A percentile compares a stretch with the other conserved stretches of the same genome.
Conservation (phyloP, 1,140 invertebrate genomes). For the Phthorimaea operculella region DNA sequence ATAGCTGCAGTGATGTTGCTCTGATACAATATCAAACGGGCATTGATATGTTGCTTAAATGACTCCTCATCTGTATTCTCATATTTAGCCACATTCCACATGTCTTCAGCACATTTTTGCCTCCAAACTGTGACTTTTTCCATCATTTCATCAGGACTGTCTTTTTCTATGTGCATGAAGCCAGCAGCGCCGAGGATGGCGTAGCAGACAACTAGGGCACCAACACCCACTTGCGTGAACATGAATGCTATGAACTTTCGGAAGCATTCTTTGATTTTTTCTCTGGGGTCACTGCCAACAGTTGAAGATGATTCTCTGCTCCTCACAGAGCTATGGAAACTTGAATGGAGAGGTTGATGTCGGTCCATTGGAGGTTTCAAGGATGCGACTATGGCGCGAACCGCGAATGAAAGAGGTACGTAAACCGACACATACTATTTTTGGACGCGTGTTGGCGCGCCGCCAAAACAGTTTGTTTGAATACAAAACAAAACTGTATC, state of each 20-base stretch:
- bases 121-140: slow-evolving; percentile 64
- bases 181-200: slow-evolving; percentile 94
- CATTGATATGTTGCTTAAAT: slow-evolving; percentile 76
- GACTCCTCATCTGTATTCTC: slow-evolving; percentile 81
- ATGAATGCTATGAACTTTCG: slow-evolving; percentile 88
- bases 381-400: neutral
- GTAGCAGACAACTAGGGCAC: slow-evolving; percentile 93
- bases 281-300: slow-evolving; percentile 73
- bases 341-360: slow-evolving; percentile 41
- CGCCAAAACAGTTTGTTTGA: slow-evolving; percentile 29
- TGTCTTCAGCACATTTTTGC: slow-evolving; percentile 68
- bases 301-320: slow-evolving; percentile 77
- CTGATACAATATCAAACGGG: slow-evolving; percentile 77
- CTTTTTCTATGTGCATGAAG: slow-evolving; percentile 87
- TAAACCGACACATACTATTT: slow-evolving; percentile 37
- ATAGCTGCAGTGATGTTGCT: slow-evolving; percentile 76
- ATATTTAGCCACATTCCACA: slow-evolving; percentile 80
- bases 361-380: slow-evolving; percentile 36
- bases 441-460: slow-evolving; percentile 37
- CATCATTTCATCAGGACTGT: slow-evolving; percentile 71
- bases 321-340: slow-evolving; percentile 68
- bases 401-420: slow-evolving; percentile 12
- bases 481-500: slow-evolving; percentile 16
- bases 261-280: slow-evolving; percentile 83
- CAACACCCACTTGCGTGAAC: slow-evolving; percentile 95